These are phyloP conservation scores for Hyaena hyaena DNA, from an alignment of 2,113 vertebrate genomes.

Conservation along the genomic window DNA sequence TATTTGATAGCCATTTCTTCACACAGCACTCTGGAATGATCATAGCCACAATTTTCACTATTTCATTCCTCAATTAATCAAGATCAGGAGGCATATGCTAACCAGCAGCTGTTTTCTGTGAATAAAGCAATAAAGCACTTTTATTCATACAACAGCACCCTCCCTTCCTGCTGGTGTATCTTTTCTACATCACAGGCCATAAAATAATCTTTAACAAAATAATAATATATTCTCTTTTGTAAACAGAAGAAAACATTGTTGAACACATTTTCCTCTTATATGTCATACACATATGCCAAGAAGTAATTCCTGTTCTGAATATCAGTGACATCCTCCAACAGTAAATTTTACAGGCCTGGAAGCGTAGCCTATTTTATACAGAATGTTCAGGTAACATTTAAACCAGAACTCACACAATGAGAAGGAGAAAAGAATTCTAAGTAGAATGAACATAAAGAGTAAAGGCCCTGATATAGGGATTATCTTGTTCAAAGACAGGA, in stretches of 20 bases:
- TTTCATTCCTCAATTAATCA: constrained; percentile 72
- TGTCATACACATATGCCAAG: neutral
- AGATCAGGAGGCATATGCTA: constrained; percentile 72
- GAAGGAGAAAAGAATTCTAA: neutral
- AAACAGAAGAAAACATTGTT: constrained; percentile 43
- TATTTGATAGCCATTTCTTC: constrained; percentile 1
- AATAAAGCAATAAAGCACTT: constrained; percentile 70
- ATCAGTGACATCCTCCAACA: neutral
- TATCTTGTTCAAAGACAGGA: neutral
- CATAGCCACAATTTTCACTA: constrained; percentile 35
- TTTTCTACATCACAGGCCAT: constrained; percentile 21
- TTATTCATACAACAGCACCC: constrained; percentile 29
- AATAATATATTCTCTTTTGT: constrained; percentile 47
- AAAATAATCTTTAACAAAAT: constrained; percentile 38
- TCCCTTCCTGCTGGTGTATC: constrained; percentile 49
- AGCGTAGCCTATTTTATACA: neutral
- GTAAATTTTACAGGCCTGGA: neutral
- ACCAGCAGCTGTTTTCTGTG: constrained; percentile 67
- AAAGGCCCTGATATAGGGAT: neutral
- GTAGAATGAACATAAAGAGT: neutral
- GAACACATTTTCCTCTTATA: neutral
- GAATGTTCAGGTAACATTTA: neutral
- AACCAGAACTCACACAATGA: neutral
- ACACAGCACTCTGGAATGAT: constrained; percentile 42
- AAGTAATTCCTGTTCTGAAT: neutral